Evolutionary conservation across 2,113 vertebrate species (phyloP).

Genomic region (Xenopus borealis): DNA sequence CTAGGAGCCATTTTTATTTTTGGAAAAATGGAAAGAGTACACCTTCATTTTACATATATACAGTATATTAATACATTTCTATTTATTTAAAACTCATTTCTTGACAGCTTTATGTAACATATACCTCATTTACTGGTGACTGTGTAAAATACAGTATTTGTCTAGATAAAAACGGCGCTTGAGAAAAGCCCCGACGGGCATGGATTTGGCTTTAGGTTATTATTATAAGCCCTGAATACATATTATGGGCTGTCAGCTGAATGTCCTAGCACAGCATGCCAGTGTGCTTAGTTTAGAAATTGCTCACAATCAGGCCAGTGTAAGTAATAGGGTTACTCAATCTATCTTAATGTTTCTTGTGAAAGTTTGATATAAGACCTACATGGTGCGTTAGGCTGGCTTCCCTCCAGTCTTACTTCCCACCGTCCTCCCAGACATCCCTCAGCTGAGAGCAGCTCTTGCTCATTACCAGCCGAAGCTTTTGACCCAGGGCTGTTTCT

Average conservation of each 20-base stretch:
- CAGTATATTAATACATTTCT: background rate
- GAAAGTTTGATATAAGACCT: constrained; percentile 24
- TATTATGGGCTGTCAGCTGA: background rate
- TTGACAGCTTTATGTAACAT: background rate
- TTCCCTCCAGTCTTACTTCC: constrained; percentile 22
- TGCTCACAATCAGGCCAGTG: background rate
- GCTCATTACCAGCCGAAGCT: constrained; percentile 26
- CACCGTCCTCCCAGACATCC: constrained; percentile 19
- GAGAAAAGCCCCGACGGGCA: background rate
- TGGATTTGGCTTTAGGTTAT: background rate
- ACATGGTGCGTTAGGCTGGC: constrained; percentile 13
- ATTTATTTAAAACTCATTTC: background rate
- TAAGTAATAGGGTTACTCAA: background rate
- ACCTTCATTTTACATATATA: no score
- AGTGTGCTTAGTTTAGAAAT: background rate
- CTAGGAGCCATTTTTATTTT: no score
- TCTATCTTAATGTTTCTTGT: constrained; percentile 18
- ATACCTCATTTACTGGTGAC: background rate
- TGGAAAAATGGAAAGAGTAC: no score
- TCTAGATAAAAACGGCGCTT: background rate
- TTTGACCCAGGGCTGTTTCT: constrained; percentile 22
- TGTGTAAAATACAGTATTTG: background rate
- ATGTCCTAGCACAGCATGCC: background rate
- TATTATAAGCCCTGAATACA: background rate
- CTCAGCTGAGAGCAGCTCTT: constrained; percentile 23